phyloP scores from a whole-genome alignment of 2,797 vertebrate genomes.

The Acrossocheilus fasciatus region DNA sequence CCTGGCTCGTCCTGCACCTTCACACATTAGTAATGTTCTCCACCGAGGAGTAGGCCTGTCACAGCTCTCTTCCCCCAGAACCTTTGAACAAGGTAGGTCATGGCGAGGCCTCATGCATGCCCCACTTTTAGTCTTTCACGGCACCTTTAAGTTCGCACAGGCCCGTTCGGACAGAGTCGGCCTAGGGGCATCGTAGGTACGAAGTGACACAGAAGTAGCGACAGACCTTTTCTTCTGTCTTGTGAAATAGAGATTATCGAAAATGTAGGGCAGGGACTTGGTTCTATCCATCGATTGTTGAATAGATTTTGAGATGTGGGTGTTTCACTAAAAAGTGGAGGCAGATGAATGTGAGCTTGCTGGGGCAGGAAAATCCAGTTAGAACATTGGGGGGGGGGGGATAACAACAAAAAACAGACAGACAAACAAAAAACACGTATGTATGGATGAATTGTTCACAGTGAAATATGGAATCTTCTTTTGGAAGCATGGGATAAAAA shows the following conservation, averaged over 20 bases:
- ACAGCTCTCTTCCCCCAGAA: constrained; percentile 79
- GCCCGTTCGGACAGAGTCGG: constrained; percentile 62
- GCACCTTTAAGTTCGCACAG: constrained; percentile 82
- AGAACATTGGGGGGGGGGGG: not conserved
- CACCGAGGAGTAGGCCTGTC: constrained; percentile 80
- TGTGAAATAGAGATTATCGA: not conserved
- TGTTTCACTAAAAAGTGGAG: not conserved
- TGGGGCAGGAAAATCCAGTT: not conserved
- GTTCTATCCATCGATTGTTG: not conserved
- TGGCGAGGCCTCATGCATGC: constrained; percentile 77
- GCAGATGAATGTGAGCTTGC: not conserved
- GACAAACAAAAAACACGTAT: not conserved
- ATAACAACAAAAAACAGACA: not conserved
- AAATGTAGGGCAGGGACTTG: not conserved
- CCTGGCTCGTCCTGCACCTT: constrained; percentile 76
- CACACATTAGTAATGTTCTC: constrained; percentile 87
- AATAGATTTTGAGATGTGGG: not conserved
- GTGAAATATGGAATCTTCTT: not conserved
- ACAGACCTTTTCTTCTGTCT: not conserved
- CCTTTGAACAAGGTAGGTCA: constrained; percentile 78
- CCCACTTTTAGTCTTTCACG: constrained; percentile 86
- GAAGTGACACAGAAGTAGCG: not conserved
- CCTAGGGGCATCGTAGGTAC: not conserved
- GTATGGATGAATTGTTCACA: not conserved
- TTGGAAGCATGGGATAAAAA: not conserved